Base-by-base conservation (phyloP, 2,888 invertebrate genomes). In the Poecilobothrus nobilitatus region DNA sequence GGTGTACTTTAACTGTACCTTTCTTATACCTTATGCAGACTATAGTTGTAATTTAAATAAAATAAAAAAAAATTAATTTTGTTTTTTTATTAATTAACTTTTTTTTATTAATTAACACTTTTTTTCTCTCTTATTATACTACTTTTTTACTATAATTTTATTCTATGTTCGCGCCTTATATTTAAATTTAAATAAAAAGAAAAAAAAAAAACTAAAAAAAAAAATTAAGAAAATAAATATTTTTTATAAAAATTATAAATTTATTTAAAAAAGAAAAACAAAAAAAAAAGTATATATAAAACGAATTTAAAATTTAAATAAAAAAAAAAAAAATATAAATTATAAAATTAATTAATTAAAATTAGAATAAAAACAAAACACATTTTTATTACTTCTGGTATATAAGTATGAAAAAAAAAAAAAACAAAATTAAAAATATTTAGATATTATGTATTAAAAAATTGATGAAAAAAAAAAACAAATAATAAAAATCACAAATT, bases 301-400 rank as follows among this genome's bases (percentile, higher is more conserved):
- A 53, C 53, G 53, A 53, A 53, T 53, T 53, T 53, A 53, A 53
- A 53, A 53, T 12, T 3, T 4, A 53, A 12, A 53, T 15, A 53
- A 53, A 53, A 18, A n/a, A 18, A 53, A 18, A 4, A 53, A 2
- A 53, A 53, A 53, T 15, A 18, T 12, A 53, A 18, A 53, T 10
- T 44, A 15, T 15, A 53, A 18, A 53, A 53, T 10, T 10, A 37
- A 12, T 12, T 12, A 53, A 53, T 18, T 53, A 53, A 9, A 53
- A 15, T n/a, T 53, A 53, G 53, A 53, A 18, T 18, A 15, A 18
- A 53, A 18, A 53, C 6, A 53, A 53, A 53, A 53, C 9, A 12
- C 53, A 44, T 53, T 53, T 53, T 53, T 53, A 53, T 53, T 53
- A 53, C 53, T 53, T 53, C 53, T 53, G 53, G 53, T 53, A 53